phyloP scores from a whole-genome alignment of 2,888 invertebrate genomes.

The Troilus luridus region DNA sequence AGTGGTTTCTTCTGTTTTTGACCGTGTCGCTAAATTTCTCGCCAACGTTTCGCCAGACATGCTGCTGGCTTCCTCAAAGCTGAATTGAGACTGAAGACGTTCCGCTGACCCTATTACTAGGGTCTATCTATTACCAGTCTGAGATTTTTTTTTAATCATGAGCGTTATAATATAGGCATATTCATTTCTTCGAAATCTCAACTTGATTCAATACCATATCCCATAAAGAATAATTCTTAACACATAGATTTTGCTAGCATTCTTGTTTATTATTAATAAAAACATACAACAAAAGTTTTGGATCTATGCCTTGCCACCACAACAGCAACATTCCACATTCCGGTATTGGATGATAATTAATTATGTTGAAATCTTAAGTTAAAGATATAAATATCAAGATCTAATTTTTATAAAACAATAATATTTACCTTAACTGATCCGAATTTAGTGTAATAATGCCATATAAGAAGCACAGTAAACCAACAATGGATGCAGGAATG shows the following conservation, averaged over 20 bases:
- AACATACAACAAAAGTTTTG: too few relatives aligned
- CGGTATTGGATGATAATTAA: not conserved
- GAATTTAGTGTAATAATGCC: conserved; percentile 71
- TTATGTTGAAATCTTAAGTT: not conserved
- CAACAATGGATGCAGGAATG: conserved; percentile 73
- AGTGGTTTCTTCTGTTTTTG: too few relatives aligned
- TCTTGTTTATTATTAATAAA: not conserved
- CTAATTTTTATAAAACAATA: not conserved
- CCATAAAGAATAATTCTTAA: not conserved
- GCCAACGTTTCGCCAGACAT: too few relatives aligned
- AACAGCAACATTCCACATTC: not conserved
- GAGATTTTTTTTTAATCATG: too few relatives aligned
- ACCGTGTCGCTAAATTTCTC: too few relatives aligned
- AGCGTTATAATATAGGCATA: not conserved
- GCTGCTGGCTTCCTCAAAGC: too few relatives aligned
- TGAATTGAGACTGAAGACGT: too few relatives aligned
- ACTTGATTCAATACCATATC: not conserved
- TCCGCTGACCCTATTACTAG: too few relatives aligned
- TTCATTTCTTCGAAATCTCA: not conserved
- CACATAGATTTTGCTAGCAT: not conserved
- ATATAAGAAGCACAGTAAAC: conserved; percentile 73
- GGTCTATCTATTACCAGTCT: too few relatives aligned
- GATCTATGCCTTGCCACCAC: too few relatives aligned
- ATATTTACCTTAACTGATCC: conserved; percentile 68
- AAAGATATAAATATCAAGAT: not conserved